Base-by-base conservation (phyloP, 2,113 vertebrate species). In the Paramisgurnus dabryanus region DNA sequence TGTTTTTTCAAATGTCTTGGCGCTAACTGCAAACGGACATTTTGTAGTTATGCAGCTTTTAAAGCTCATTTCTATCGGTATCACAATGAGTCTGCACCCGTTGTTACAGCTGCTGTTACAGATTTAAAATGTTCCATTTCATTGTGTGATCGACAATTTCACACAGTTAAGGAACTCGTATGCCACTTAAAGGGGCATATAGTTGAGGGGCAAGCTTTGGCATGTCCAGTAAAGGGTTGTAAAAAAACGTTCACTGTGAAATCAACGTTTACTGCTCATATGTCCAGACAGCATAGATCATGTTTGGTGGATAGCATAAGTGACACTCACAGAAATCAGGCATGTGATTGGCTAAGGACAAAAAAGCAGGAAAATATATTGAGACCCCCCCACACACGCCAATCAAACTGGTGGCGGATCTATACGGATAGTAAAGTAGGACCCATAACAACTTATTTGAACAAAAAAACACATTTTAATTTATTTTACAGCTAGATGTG, bases 261-360 rank as follows among this genome's bases (percentile, higher is more conserved):
- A 43, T 85, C 83, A 60, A 79, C 75, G 61, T 87, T 87, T 81
- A 87, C 81, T 81, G 73, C 83, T 57, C 81, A 85, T 18, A 79
- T 81, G 66, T 85, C 75, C 57, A 85, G 85, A 58, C 85, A 87
- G 80, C 84, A 82, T 61, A 78, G 45, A 75, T 41, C 41, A 39
- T 82, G 70, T 85, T 85, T 61, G 22, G 53, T 79, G 5, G 47
- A 77, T 80, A 84, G 50, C 43, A 79, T 85, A 47, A 84, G 78
- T 74, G 73, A 83, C 40, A 71, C 80, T 1, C 79, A 86, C 22
- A 22, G 22, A 22, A n/a, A n/a, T n/a, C n/a, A n/a, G n/a, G n/a
- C n/a, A n/a, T n/a, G n/a, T n/a, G n/a, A n/a, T n/a, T n/a, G n/a
- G n/a, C n/a, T n/a, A n/a, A n/a, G n/a, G n/a, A n/a, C n/a, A n/a